A percentile compares a stretch with the other conserved stretches of the same genome.
These are phyloP conservation scores for Myotis myotis DNA, from an alignment of 2,797 vertebrate genomes.

Conservation along the genomic window DNA sequence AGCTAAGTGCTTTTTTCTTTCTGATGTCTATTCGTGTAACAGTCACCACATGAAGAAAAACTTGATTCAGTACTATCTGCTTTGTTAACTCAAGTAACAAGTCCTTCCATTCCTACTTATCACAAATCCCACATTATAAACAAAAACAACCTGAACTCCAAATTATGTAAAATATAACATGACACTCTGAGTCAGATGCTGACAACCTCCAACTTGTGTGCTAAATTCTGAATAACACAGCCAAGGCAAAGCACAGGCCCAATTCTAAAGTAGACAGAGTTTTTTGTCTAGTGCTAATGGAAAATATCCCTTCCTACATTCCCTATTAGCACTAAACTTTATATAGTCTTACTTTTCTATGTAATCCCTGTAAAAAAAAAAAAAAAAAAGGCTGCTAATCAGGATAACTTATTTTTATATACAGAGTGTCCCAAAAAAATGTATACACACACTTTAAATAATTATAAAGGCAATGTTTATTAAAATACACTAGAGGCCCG, in stretches of 20 bases:
- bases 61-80: background rate
- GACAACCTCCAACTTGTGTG: background rate
- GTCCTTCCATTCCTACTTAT: background rate
- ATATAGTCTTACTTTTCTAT: constrained; percentile 13
- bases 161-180: constrained; percentile 30
- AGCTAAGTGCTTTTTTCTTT: background rate
- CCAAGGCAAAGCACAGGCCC: background rate
- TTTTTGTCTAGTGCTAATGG: background rate
- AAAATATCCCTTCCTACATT: background rate
- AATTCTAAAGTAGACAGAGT: background rate
- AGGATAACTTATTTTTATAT: background rate
- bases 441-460: too few species aligned
- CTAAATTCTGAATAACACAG: background rate
- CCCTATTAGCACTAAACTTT: background rate
- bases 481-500: too few species aligned
- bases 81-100: constrained; percentile 44
- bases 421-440: background rate
- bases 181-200: background rate
- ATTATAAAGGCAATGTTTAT: too few species aligned
- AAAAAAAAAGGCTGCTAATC: background rate
- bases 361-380: background rate
- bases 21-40: background rate
- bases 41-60: constrained; percentile 21
- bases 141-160: background rate
- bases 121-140: constrained; percentile 33